Percentiles rank a stretch among this genome's conserved stretches.
Conservation (phyloP, 2,797 vertebrate genomes). For the Argya squamiceps region DNA sequence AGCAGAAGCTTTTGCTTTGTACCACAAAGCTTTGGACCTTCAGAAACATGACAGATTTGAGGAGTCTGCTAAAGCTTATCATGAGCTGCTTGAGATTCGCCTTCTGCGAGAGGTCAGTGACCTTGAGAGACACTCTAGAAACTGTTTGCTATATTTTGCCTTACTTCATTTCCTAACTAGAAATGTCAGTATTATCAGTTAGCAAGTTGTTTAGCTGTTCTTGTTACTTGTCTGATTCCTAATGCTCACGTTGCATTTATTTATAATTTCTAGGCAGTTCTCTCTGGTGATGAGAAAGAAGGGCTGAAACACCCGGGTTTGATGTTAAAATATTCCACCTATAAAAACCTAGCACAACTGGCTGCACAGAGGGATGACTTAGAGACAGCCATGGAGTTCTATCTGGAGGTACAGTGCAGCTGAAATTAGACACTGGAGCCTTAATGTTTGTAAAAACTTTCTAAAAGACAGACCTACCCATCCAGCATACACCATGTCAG, state of each 20-base stretch:
- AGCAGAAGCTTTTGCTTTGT: slow-evolving; percentile 96
- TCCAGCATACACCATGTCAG: background rate
- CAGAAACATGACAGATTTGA: slow-evolving; percentile 98
- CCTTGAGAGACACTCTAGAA: background rate
- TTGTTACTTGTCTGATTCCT: background rate
- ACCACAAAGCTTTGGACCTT: slow-evolving; percentile 96
- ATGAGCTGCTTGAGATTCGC: slow-evolving; percentile 92
- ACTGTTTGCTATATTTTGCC: background rate
- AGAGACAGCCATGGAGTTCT: slow-evolving; percentile 94
- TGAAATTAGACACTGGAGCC: background rate
- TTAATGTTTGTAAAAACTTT: background rate
- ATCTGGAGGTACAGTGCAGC: slow-evolving; percentile 85
- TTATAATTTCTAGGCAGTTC: slow-evolving; percentile 81
- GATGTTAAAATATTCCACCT: slow-evolving; percentile 97
- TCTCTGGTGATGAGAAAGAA: slow-evolving; percentile 90
- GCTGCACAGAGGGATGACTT: slow-evolving; percentile 87
- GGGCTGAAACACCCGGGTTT: slow-evolving; percentile 94
- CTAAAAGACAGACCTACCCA: background rate
- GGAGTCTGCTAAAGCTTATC: slow-evolving; percentile 94
- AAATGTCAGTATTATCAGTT: background rate
- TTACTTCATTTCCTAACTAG: background rate
- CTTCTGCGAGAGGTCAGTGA: slow-evolving; percentile 91
- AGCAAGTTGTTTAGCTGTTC: background rate
- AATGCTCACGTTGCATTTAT: background rate
- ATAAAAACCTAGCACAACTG: slow-evolving; percentile 94